Evolutionary conservation across 2,888 invertebrate species (phyloP).

Genomic region (Lepidochitona cinerea): DNA sequence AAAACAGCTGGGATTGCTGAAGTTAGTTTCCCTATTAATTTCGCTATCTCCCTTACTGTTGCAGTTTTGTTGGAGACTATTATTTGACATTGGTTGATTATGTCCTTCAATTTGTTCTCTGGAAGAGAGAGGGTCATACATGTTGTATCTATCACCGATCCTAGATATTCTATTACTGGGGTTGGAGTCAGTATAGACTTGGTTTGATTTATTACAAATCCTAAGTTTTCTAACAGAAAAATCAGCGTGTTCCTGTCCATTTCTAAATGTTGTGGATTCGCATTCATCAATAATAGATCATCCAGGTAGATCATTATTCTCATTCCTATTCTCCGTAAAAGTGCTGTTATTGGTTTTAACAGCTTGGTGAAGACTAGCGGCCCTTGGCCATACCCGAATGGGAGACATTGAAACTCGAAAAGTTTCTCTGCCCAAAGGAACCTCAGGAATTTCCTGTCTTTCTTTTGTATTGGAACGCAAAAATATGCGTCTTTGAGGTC

Average conservation of each 20-base stretch:
- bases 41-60: no score
- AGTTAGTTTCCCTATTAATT: conserved; percentile 11
- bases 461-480: conserved; percentile 11
- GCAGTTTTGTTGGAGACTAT: no score
- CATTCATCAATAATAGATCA: conserved; percentile 4
- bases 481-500: conserved; percentile 25
- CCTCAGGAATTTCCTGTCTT: conserved; percentile 8
- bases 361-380: conserved; percentile 22
- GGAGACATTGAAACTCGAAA: conserved; percentile 14
- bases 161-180: no score
- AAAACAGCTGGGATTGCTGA: conserved; percentile 11
- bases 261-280: neutral
- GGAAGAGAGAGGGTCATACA: no score
- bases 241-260: neutral
- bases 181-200: conserved; percentile 20
- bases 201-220: conserved; percentile 11
- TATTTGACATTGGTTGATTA: no score
- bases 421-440: conserved; percentile 12
- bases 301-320: neutral
- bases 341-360: conserved; percentile 9
- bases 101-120: no score
- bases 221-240: conserved; percentile 1
- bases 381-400: conserved; percentile 17
- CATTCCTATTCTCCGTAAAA: conserved; percentile 5
- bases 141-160: no score